Percentiles rank a stretch among this genome's conserved stretches.
Evolutionary conservation across 2,113 vertebrate species (phyloP).

Genomic region (Isurus oxyrinchus): DNA sequence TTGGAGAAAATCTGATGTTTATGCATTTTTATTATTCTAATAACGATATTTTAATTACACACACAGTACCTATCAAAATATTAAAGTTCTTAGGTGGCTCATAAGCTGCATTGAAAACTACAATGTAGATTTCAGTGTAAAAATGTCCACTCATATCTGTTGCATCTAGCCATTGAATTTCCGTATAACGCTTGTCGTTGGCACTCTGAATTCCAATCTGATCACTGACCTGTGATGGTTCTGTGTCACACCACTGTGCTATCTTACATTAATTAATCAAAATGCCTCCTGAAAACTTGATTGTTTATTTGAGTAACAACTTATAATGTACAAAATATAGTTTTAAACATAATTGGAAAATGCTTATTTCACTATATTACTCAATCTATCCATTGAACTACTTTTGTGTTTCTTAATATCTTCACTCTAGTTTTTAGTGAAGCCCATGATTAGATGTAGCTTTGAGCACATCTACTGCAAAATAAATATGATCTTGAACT

Average conservation of each 20-base stretch:
- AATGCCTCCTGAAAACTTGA: background rate
- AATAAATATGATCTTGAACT: no score
- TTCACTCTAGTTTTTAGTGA: background rate
- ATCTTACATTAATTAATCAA: background rate
- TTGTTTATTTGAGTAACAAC: background rate
- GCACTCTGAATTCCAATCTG: background rate
- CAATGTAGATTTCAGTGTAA: background rate
- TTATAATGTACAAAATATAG: background rate
- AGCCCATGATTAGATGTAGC: background rate
- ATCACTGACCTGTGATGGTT: background rate
- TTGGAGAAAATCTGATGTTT: no score
- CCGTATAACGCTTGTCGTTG: background rate
- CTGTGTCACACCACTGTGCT: background rate
- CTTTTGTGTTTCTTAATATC: background rate
- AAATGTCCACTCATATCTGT: background rate
- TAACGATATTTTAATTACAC: no score
- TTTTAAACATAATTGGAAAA: background rate
- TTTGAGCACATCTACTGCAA: no score
- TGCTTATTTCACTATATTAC: background rate
- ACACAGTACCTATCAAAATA: no score
- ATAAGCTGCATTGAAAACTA: no score
- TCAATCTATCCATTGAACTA: background rate
- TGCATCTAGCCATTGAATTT: background rate
- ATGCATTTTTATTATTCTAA: no score
- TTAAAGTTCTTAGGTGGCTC: no score